Evolutionary conservation across 2,113 vertebrate species (phyloP).

Genomic region (Sturnus vulgaris): DNA sequence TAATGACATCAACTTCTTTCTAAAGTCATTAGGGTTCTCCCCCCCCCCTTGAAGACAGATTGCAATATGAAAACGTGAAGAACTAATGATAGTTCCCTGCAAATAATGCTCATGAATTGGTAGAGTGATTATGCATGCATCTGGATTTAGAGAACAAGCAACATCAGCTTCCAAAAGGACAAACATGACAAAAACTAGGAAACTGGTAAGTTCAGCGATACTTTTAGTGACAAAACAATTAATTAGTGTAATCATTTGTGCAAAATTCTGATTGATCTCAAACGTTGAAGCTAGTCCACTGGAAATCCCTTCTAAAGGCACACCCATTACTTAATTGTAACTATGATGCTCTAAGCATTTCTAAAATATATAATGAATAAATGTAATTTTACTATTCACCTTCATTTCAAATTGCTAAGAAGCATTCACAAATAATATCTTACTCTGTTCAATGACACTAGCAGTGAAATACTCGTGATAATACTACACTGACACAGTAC

Average conservation of each 20-base stretch:
- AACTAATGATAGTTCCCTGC: neutral
- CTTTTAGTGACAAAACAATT: neutral
- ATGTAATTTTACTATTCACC: neutral
- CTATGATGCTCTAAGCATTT: neutral
- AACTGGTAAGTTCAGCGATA: neutral
- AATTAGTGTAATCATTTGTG: neutral
- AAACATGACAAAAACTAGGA: neutral
- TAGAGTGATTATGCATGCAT: neutral
- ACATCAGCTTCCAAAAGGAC: neutral
- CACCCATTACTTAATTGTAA: neutral
- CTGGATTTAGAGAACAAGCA: neutral
- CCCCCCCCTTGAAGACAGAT: fast-evolving
- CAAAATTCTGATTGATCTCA: neutral
- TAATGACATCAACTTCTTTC: neutral
- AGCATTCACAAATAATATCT: neutral
- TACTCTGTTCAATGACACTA: neutral
- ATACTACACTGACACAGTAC: too few relatives aligned
- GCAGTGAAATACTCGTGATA: neutral
- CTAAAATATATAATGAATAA: neutral
- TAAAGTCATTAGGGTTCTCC: neutral
- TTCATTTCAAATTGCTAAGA: neutral
- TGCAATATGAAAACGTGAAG: neutral
- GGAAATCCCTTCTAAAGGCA: neutral
- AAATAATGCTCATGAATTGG: neutral
- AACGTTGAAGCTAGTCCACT: neutral